Conservation (phyloP, 2,888 invertebrate species). For the Rhimphoctona megacephalus region DNA sequence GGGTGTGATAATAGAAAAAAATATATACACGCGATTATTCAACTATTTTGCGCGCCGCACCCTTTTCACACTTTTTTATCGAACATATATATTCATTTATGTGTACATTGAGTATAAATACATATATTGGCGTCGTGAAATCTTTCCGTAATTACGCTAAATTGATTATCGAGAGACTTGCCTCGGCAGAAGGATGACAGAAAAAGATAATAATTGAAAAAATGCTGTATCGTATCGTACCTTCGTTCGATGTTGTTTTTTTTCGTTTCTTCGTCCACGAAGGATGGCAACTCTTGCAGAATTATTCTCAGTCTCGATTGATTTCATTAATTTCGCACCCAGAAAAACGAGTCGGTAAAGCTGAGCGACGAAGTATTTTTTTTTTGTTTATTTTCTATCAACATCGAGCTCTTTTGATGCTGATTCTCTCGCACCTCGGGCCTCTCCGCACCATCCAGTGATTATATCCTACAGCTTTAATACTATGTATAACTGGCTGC, state of each 20-base stretch:
- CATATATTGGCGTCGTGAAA: background rate
- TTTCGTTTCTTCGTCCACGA: background rate
- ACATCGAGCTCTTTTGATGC: conserved; percentile 28
- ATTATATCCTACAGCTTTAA: conserved; percentile 34
- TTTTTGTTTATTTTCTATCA: conserved; percentile 13
- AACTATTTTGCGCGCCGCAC: conserved; percentile 48
- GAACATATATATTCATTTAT: no score
- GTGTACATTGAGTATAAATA: background rate
- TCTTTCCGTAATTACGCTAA: conserved; percentile 15
- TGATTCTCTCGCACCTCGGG: conserved; percentile 33
- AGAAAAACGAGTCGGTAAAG: background rate
- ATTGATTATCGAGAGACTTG: background rate
- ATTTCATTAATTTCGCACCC: conserved; percentile 33
- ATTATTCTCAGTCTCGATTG: conserved; percentile 21
- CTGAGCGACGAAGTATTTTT: background rate
- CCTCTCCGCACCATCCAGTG: background rate
- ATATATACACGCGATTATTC: conserved; percentile 50
- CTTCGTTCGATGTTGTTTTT: background rate
- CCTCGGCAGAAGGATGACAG: no score
- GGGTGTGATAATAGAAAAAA: conserved; percentile 13
- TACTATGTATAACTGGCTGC: conserved; percentile 50
- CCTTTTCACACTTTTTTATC: conserved; percentile 28
- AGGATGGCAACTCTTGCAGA: background rate
- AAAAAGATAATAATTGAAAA: background rate
- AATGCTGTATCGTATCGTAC: background rate